Base-by-base conservation (phyloP, 2,113 vertebrate species). In the Pygoscelis antarcticus region DNA sequence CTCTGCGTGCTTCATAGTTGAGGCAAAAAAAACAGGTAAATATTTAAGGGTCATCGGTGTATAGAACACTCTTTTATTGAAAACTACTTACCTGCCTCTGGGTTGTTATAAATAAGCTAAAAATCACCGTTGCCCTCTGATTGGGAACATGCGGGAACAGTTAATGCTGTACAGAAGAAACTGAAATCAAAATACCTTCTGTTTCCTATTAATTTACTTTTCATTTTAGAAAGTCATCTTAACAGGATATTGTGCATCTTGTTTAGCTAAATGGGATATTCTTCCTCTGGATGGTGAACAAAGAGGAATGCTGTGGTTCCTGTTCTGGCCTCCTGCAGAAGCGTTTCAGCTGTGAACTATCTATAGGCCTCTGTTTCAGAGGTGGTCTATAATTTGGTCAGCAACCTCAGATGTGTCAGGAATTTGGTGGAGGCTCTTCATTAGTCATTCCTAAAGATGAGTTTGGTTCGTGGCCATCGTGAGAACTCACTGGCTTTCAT, bases 171-270 rank as follows among this genome's bases (percentile, higher is more conserved):
- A 23, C 58, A 77, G 68, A 93, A 83, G 62, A 80, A 94, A 90
- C 40, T 69, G 72, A 72, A 96, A 68, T 92, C 74, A 80, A 75
- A 93, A 93, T 80, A 57, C 79, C 88, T 94, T 90, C 78, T 94
- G 85, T 38, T 96, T 95, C 71, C 68, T 80, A 80, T 92, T 92
- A 88, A 84, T 96, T 94, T 65, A 76, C 70, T 86, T 94, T 81
- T 74, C 68, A 88, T 92, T 96, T 93, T 88, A 80, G 75, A 96
- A 95, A 96, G 84, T 46, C 74, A 32, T 94, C 95, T 94, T 87
- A 65, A 46, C 76, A 57, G 70, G 82, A 88, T 87, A 79, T 52
- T 61, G 66, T 90, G 70, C 75, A 80, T 95, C 68, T 88, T 80
- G 29, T 83, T 90, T 69, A 70, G 51, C 71, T 92, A 65, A 94